Evolutionary conservation across 2,797 vertebrate genomes (phyloP).

Genomic region (Hapalemur alaotrensis): DNA sequence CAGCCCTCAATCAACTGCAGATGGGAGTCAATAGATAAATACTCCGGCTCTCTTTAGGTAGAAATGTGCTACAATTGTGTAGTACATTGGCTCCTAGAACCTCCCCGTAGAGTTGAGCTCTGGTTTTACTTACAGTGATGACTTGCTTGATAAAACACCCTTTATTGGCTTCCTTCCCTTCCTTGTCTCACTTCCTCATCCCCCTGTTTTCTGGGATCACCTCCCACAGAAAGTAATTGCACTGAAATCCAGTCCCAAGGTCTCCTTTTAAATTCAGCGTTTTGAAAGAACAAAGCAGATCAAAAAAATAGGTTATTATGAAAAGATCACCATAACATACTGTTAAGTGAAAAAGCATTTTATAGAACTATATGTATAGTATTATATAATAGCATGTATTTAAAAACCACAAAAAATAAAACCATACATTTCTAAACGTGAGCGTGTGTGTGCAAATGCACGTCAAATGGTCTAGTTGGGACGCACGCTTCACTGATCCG

Average conservation of each 20-base stretch:
- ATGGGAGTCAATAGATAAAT: neutral
- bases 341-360: neutral
- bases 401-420: neutral
- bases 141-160: neutral
- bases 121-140: neutral
- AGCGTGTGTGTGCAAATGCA: neutral
- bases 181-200: neutral
- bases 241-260: neutral
- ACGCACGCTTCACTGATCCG: neutral
- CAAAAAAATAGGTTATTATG: neutral
- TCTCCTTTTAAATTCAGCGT: neutral
- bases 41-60: neutral
- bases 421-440: neutral
- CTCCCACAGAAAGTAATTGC: neutral
- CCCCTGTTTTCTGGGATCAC: neutral
- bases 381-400: neutral
- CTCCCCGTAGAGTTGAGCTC: neutral
- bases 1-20: neutral
- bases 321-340: neutral
- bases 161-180: neutral
- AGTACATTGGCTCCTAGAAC: neutral
- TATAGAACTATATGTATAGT: neutral
- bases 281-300: slow-evolving; percentile 28
- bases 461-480: neutral
- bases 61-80: neutral